These are phyloP conservation scores for Anaspis maculata DNA, from an alignment of 2,888 invertebrate species.

Conservation along the genomic window DNA sequence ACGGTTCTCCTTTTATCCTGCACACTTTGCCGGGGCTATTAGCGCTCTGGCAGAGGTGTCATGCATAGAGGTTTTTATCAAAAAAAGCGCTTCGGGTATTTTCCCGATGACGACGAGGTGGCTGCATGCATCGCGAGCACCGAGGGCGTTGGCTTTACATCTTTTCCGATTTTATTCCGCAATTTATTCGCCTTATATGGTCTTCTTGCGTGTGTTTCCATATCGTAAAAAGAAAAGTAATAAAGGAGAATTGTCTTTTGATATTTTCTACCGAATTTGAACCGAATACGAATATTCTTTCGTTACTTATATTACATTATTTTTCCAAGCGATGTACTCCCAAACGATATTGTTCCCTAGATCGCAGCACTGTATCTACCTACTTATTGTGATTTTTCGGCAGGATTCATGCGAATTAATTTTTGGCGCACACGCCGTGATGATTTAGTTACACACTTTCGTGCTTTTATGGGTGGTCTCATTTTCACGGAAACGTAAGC, in stretches of 20 bases:
- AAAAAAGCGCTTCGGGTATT: slow-evolving; percentile 5
- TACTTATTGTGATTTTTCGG: slow-evolving; percentile 13
- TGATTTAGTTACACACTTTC: slow-evolving; percentile 6
- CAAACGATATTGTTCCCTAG: slow-evolving; percentile 21
- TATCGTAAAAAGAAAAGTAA: slow-evolving; percentile 24
- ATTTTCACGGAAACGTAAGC: slow-evolving; percentile 5
- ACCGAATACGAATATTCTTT: slow-evolving; percentile 24
- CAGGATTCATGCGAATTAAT: slow-evolving; percentile 14
- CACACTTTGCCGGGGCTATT: no score
- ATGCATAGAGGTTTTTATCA: slow-evolving; percentile 1
- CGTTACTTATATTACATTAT: no score
- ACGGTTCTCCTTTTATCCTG: no score
- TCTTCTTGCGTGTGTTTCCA: slow-evolving; percentile 18
- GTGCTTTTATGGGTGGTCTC: slow-evolving; percentile 3
- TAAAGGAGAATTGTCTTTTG: slow-evolving; percentile 26
- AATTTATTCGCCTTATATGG: slow-evolving; percentile 17
- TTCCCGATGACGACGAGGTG: no score
- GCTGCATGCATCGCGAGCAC: no score
- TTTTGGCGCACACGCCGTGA: slow-evolving; percentile 6
- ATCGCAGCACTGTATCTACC: slow-evolving; percentile 17
- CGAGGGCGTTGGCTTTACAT: slow-evolving; percentile 6
- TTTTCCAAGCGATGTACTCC: slow-evolving; percentile 23
- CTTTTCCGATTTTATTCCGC: slow-evolving; percentile 13
- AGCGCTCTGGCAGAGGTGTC: slow-evolving; percentile 10
- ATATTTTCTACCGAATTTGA: slow-evolving; percentile 25